phyloP scores from a whole-genome alignment of 1,140 invertebrate genomes.

The Dryas iulia region DNA sequence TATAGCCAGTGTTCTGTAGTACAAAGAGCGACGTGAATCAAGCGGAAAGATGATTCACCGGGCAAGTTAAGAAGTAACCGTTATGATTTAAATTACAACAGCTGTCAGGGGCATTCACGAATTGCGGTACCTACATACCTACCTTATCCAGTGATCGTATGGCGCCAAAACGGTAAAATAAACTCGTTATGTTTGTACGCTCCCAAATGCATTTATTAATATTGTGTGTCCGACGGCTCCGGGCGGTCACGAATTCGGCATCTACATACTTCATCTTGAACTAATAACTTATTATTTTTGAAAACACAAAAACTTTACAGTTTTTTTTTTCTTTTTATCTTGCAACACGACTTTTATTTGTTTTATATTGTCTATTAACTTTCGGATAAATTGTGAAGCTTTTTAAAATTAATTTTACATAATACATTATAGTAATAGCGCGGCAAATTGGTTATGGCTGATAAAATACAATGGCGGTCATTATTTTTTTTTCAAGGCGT shows the following conservation, averaged over 20 bases:
- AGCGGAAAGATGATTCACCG: constrained; percentile 75
- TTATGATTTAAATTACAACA: constrained; percentile 76
- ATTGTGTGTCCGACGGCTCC: constrained; percentile 2
- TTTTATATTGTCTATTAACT: neutral
- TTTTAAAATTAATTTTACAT: neutral
- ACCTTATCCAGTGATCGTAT: constrained; percentile 41
- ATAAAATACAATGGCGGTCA: constrained; percentile 22
- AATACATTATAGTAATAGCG: neutral
- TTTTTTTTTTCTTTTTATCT: neutral
- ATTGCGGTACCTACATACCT: constrained; percentile 69
- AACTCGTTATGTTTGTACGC: constrained; percentile 34
- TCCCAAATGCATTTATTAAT: constrained; percentile 24
- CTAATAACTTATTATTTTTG: constrained; percentile 4
- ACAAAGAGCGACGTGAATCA: constrained; percentile 53
- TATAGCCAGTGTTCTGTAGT: constrained; percentile 14
- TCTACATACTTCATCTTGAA: neutral
- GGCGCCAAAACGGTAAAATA: constrained; percentile 55
- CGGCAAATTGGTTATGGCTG: neutral
- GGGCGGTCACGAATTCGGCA: constrained; percentile 2
- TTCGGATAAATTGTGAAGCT: neutral
- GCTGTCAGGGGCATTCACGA: constrained; percentile 63
- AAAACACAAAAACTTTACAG: neutral
- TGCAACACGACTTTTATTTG: neutral
- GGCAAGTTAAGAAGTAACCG: constrained; percentile 67
- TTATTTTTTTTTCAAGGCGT: constrained; percentile 29